Evolutionary conservation across 1,140 invertebrate genomes (phyloP).

Genomic region (Ostrea denselamellosa): DNA sequence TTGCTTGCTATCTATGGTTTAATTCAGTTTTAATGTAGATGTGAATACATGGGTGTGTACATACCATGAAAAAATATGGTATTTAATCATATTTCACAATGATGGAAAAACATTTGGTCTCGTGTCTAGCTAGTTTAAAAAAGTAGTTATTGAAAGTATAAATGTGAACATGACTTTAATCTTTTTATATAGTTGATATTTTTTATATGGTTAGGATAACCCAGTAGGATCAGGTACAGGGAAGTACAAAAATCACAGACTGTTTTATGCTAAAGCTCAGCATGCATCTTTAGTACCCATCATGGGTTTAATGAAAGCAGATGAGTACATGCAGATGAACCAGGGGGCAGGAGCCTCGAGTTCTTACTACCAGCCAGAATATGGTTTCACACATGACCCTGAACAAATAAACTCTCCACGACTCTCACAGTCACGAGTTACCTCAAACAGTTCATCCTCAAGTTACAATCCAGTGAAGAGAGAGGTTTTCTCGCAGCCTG

Average conservation of each 20-base stretch:
- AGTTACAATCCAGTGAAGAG: conserved; percentile 2
- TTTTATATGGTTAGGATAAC: conserved; percentile 77
- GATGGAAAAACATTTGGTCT: too few relatives aligned
- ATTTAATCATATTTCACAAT: too few relatives aligned
- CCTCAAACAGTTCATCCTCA: neutral
- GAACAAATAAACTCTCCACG: conserved; percentile 6
- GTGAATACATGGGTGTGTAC: too few relatives aligned
- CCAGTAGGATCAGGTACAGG: conserved; percentile 81
- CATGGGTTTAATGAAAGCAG: conserved; percentile 80
- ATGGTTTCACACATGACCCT: neutral
- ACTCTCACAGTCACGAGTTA: neutral
- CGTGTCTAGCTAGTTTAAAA: too few relatives aligned
- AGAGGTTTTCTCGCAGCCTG: neutral
- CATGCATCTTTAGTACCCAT: conserved; percentile 83
- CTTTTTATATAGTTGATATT: neutral
- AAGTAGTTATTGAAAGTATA: too few relatives aligned
- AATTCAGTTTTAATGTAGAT: too few relatives aligned
- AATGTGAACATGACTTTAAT: too few relatives aligned
- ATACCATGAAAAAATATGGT: too few relatives aligned
- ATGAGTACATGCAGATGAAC: conserved; percentile 70
- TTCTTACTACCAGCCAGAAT: neutral
- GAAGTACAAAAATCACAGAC: conserved; percentile 79
- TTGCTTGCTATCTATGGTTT: too few relatives aligned
- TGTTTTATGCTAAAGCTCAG: conserved; percentile 81
- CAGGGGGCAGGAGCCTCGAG: conserved; percentile 8